These are phyloP conservation scores for Drosophila neocordata DNA, from an alignment of 1,140 invertebrate genomes.

Conservation along the genomic window DNA sequence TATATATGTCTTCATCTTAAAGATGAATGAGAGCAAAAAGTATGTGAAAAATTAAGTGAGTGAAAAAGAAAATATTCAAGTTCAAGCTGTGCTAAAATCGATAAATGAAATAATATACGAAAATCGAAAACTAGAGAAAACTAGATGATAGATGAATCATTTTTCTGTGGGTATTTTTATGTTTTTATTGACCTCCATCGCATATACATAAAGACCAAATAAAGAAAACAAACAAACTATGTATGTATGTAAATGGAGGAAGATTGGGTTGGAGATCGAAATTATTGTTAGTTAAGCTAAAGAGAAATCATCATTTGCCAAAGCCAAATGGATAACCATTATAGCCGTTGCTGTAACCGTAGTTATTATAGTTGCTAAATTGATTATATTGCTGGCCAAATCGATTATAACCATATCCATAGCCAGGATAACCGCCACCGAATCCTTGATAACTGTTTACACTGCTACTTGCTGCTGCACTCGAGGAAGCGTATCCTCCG, in stretches of 20 bases:
- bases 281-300: slow-evolving; percentile 45
- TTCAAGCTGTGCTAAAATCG: slow-evolving; percentile 18
- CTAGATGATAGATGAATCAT: slow-evolving; percentile 50
- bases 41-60: slow-evolving; percentile 19
- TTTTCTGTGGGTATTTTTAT: slow-evolving; percentile 45
- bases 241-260: background rate
- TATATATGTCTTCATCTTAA: background rate
- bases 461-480: slow-evolving; percentile 23
- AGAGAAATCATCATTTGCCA: slow-evolving; percentile 48
- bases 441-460: slow-evolving; percentile 39
- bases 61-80: slow-evolving; percentile 16
- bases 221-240: slow-evolving; percentile 66
- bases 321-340: slow-evolving; percentile 55
- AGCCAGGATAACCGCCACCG: slow-evolving; percentile 37
- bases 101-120: slow-evolving; percentile 18
- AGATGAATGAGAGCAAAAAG: slow-evolving; percentile 40
- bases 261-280: slow-evolving; percentile 35
- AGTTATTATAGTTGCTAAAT: slow-evolving; percentile 57
- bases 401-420: slow-evolving; percentile 34
- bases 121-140: slow-evolving; percentile 14
- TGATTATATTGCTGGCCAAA: slow-evolving; percentile 53
- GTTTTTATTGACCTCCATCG: slow-evolving; percentile 73
- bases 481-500: slow-evolving; percentile 10
- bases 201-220: slow-evolving; percentile 51
- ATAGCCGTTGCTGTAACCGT: slow-evolving; percentile 30